A percentile compares a stretch with the other conserved stretches of the same genome.
Conservation (phyloP, 1,140 invertebrate genomes). For the Ptiloglossa arizonensis region DNA sequence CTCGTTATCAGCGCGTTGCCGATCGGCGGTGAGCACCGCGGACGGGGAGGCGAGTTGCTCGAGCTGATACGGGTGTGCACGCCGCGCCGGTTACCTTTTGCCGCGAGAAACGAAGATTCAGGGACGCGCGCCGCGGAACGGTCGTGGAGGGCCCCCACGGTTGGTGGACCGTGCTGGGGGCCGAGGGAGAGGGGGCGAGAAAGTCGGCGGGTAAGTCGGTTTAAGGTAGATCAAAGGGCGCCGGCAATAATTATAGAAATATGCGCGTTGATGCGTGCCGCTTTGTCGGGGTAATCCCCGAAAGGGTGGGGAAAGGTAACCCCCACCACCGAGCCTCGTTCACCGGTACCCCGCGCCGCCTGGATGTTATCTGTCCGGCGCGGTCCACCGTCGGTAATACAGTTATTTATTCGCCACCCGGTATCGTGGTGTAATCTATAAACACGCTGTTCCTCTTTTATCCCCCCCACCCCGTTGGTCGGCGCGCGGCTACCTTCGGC, state of each 20-base stretch:
- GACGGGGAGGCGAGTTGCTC: constrained; percentile 2
- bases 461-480: too few relatives aligned
- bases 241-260: constrained; percentile 82
- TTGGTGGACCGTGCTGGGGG: too few relatives aligned
- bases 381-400: constrained; percentile 74
- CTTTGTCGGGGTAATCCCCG: constrained; percentile 67
- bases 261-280: constrained; percentile 73
- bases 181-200: too few relatives aligned
- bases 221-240: constrained; percentile 75
- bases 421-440: constrained; percentile 74
- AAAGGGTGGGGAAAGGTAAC: too few relatives aligned
- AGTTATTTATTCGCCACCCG: constrained; percentile 76
- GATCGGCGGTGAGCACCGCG: constrained; percentile 55
- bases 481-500: neutral
- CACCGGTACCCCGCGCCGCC: constrained; percentile 33
- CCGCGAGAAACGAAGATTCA: constrained; percentile 46
- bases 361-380: constrained; percentile 72
- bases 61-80: constrained; percentile 55
- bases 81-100: constrained; percentile 10
- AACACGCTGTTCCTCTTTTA: constrained; percentile 61
- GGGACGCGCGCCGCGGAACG: constrained; percentile 27
- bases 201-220: constrained; percentile 46
- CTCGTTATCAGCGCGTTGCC: constrained; percentile 71
- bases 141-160: too few relatives aligned
- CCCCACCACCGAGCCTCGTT: neutral